Evolutionary conservation across 2,113 vertebrate species (phyloP).

Genomic region (Suricata suricatta): DNA sequence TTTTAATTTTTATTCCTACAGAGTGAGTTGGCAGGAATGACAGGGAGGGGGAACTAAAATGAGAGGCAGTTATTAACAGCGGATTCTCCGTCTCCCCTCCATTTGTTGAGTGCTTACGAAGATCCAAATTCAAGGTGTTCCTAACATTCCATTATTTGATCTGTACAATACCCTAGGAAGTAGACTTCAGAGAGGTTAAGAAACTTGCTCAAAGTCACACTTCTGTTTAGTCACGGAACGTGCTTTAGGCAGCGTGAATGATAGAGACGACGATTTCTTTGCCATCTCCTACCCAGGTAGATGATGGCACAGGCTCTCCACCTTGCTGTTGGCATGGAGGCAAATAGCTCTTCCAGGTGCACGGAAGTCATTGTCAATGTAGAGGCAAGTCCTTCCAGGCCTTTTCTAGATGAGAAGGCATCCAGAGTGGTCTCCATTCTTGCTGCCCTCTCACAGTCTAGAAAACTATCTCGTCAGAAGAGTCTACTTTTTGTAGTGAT

Average conservation of each 20-base stretch:
- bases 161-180: not conserved
- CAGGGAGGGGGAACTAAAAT: not conserved
- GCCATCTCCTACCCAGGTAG: not conserved
- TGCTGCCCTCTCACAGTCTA: not conserved
- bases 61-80: not conserved
- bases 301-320: not conserved
- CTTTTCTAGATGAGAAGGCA: not conserved
- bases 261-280: not conserved
- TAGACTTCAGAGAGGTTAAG: not conserved
- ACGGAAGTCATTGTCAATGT: not conserved
- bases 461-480: not conserved
- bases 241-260: not conserved
- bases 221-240: not conserved
- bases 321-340: not conserved
- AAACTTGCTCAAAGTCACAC: not conserved
- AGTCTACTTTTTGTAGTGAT: not conserved
- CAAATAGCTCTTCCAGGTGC: not conserved
- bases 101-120: not conserved
- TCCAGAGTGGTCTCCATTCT: not conserved
- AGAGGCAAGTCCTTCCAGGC: not conserved
- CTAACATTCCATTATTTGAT: not conserved
- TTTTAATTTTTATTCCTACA: not conserved
- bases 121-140: not conserved
- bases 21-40: not conserved
- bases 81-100: not conserved